Evolutionary conservation across 2,113 vertebrate genomes (phyloP), one percentile per base, ranked within the genome.

Genomic region (Boulengeromyrus knoepffleri): DNA sequence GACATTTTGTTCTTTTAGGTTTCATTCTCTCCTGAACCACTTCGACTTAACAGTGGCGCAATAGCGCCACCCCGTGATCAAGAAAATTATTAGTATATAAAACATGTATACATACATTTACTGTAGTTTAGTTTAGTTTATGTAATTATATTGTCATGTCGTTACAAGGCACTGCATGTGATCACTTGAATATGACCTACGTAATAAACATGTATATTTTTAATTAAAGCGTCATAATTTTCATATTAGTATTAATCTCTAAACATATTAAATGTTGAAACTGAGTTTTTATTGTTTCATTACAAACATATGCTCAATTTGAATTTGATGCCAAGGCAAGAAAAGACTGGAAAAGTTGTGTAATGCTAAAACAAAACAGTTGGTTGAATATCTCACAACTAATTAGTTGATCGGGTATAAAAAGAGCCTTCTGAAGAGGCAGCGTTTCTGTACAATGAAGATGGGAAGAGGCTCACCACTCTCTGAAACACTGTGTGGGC

Each of bases 11-110:
- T 46, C 42, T 85, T 45, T 46, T 45, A 85, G 45, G 24, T 2
- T 8, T 85, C 83, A 85, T 24, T 24, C 15, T 85, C 12, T 45
- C 39, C 45, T 85, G 31, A 80, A 42, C 36, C 36, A 39, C 46
- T 85, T 19, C 3, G 39, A 85, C 3, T 85, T 46, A 85, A 85
- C 42, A 47, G 47, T 47, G 83, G 45, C 42, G 83, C 83, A 46
- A 46, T 85, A n/a, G 83, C 83, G 83, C 83, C 83, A 85, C 45
- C 83, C 7, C 21, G 83, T n/a, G 83, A n/a, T 85, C 39, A 85
- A 45, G 42, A 85, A 47, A 45, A 46, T 85, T 85, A 47, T 19
- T 46, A 24, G 21, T 10, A 85, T 47, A 24, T 85, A 85, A 85
- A 85, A 85, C 6, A 83, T 8, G 45, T 12, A 47, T 85, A 12